phyloP scores from a whole-genome alignment of 2,113 vertebrate species.

The Oreamnos americanus region DNA sequence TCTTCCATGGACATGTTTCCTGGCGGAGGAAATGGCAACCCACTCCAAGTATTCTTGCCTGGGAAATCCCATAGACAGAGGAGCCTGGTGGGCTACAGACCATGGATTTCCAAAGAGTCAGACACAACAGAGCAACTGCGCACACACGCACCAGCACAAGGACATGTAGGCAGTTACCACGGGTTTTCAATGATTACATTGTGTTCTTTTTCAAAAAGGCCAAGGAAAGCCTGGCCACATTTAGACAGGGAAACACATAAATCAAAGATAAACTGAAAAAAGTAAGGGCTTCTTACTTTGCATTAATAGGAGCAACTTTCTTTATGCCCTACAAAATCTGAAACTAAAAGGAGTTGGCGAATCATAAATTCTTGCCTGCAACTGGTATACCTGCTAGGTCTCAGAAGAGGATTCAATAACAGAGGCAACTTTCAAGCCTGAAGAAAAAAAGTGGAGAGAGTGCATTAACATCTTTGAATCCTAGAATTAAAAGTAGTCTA shows the following conservation, averaged over 20 bases:
- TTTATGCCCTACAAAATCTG: neutral
- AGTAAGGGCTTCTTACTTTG: neutral
- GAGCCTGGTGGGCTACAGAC: neutral
- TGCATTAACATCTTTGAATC: neutral
- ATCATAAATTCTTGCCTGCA: neutral
- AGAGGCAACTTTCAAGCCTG: neutral
- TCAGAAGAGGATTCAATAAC: neutral
- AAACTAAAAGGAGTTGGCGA: neutral
- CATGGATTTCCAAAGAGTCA: neutral
- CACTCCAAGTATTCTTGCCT: neutral
- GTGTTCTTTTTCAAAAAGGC: slow-evolving; percentile 1
- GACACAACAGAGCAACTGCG: neutral
- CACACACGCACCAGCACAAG: neutral
- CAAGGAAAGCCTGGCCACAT: neutral
- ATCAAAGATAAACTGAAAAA: slow-evolving; percentile 28
- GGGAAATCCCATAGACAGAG: neutral
- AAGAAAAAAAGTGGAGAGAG: neutral
- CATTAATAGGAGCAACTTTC: neutral
- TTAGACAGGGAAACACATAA: neutral
- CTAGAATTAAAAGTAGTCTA: neutral
- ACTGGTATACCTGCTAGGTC: neutral
- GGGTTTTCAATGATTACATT: neutral
- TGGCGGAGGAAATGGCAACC: neutral
- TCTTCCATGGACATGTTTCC: neutral
- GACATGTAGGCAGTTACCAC: neutral